Percentiles rank a stretch among this genome's conserved stretches.
Conservation (phyloP, 2,797 vertebrate genomes). For the Glyptemys insculpta region DNA sequence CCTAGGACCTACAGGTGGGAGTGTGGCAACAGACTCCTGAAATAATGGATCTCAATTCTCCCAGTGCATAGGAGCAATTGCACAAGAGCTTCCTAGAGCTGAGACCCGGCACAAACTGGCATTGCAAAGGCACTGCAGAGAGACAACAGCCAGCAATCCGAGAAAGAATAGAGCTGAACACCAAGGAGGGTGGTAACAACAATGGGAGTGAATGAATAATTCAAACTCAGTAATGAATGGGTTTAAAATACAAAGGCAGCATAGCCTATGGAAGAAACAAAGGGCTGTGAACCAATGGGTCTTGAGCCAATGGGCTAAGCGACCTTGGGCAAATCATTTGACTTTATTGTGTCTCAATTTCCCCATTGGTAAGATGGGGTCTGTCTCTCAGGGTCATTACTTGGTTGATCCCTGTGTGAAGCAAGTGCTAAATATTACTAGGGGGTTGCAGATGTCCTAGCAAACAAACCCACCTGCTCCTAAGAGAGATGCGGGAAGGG, state of each 20-base stretch:
- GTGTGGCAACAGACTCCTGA: accelerated
- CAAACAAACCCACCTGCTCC: background rate
- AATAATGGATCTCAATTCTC: accelerated
- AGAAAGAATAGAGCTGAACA: background rate
- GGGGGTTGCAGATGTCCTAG: background rate
- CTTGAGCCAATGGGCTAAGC: background rate
- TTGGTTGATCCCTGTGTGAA: background rate
- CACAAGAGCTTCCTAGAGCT: background rate
- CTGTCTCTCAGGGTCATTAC: background rate
- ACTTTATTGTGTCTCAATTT: background rate
- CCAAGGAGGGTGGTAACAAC: background rate
- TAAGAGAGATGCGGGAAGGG: background rate
- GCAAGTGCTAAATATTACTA: background rate
- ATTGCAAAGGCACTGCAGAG: background rate
- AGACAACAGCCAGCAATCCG: background rate
- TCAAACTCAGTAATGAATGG: background rate
- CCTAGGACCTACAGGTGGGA: no score
- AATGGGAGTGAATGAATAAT: background rate
- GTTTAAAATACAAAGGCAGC: background rate
- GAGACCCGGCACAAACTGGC: background rate
- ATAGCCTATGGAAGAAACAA: background rate
- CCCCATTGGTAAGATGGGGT: background rate
- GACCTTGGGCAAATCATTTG: background rate
- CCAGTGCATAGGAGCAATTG: accelerated
- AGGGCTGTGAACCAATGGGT: background rate